Conservation (phyloP, 2,113 vertebrate genomes). For the Haemorhous mexicanus region DNA sequence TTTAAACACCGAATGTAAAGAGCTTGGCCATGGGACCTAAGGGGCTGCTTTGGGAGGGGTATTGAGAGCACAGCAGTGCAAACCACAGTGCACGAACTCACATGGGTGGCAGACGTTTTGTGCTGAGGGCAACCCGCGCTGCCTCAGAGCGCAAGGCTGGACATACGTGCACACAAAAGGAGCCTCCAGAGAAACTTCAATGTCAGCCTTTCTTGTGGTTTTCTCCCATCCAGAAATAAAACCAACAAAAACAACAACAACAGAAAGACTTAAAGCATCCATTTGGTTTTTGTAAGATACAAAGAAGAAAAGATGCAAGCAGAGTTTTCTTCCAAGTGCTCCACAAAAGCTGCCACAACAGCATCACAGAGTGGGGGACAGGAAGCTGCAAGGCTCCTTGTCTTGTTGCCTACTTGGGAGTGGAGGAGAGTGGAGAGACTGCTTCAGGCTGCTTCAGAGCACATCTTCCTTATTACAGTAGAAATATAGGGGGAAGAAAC, state of each 20-base stretch:
- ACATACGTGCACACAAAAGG: not conserved
- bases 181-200: not conserved
- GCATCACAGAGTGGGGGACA: not conserved
- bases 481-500: rapidly evolving
- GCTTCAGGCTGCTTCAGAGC: not conserved
- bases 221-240: slow-evolving; percentile 12
- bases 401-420: not conserved
- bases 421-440: not conserved
- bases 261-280: not conserved
- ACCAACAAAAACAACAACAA: not conserved
- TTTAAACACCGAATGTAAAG: rapidly evolving
- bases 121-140: not conserved
- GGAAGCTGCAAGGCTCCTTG: rapidly evolving
- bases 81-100: not conserved
- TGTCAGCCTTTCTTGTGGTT: slow-evolving; percentile 33
- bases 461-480: not conserved
- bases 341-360: not conserved
- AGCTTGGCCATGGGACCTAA: not conserved
- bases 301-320: not conserved
- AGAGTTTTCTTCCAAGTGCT: not conserved
- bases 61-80: not conserved
- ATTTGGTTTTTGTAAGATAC: not conserved
- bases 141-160: not conserved
- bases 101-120: not conserved
- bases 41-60: not conserved